Base-by-base conservation (phyloP, 2,888 invertebrate species). In the Lycia hirtaria region DNA sequence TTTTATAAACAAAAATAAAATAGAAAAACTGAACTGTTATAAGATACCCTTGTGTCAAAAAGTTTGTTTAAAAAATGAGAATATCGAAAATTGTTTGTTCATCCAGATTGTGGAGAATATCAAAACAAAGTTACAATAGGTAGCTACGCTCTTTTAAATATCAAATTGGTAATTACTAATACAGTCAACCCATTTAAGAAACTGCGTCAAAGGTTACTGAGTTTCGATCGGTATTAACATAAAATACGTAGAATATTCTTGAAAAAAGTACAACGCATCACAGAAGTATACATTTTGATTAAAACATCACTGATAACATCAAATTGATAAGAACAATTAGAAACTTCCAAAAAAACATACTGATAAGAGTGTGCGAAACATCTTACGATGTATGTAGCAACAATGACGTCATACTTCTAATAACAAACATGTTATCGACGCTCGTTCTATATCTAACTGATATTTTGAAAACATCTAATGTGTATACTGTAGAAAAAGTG, bases 351-450 rank as follows among this genome's bases (percentile, higher is more conserved):
- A 62, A 60, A 64, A 67, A 56, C 37, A 56, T n/a, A 17, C 35
- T 53, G 15, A 35, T 40, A 56, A 24, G 40, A 51, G 20, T 20
- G 30, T 6, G 32, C 26, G 26, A 45, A 64, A 62, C 49, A 49
- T 57, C 62, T 47, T 53, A 47, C 56, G 61, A 67, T 63, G 20
- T 38, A n/a, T n/a, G n/a, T n/a, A n/a, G n/a, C n/a, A n/a, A n/a
- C n/a, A n/a, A n/a, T n/a, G 26, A 33, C 40, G 44, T 44, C 43
- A 52, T 37, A 19, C n/a, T 33, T 12, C 45, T 58, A 26, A 57
- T 41, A 37, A 48, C 28, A 51, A 51, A 33, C 17, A 24, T 47
- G 51, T 41, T 33, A 22, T 51, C 41, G 54, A 47, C 17, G 15
- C 35, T 35, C 10, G 10, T 6, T 33, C 33, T 19, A n/a, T 15